Conservation (phyloP, 2,797 vertebrate genomes). For the Glossophaga mutica region DNA sequence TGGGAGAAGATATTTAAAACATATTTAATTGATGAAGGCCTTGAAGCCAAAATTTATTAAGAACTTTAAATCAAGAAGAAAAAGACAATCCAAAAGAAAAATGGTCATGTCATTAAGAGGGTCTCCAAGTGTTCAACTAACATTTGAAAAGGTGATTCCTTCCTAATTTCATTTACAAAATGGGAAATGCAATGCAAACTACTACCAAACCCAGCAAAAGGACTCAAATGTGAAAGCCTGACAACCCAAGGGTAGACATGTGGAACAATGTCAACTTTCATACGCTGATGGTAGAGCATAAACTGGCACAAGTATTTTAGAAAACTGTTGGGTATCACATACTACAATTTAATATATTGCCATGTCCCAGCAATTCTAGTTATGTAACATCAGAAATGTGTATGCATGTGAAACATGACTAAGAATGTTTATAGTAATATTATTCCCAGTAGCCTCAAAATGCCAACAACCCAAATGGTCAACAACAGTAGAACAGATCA, state of each 20-base stretch:
- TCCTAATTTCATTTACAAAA: not conserved
- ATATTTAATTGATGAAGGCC: not conserved
- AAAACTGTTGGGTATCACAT: not conserved
- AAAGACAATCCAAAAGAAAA: not conserved
- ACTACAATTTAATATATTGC: not conserved
- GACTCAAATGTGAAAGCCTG: not conserved
- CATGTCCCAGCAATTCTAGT: not conserved
- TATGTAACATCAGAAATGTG: not conserved
- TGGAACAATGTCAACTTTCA: not conserved
- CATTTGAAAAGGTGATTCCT: not conserved
- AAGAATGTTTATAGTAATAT: not conserved
- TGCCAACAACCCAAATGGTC: not conserved
- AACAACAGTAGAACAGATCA: not conserved
- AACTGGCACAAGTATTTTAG: not conserved
- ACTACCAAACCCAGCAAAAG: not conserved
- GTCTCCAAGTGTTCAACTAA: not conserved
- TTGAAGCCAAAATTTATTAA: not conserved
- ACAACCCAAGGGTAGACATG: not conserved
- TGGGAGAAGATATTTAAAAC: not conserved
- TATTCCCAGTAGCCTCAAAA: not conserved
- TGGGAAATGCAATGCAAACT: not conserved
- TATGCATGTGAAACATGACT: not conserved
- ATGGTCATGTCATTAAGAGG: not conserved
- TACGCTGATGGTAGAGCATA: not conserved
- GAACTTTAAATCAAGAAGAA: not conserved